Evolutionary conservation across 2,888 invertebrate species (phyloP).

Genomic region (Cerastoderma edule): DNA sequence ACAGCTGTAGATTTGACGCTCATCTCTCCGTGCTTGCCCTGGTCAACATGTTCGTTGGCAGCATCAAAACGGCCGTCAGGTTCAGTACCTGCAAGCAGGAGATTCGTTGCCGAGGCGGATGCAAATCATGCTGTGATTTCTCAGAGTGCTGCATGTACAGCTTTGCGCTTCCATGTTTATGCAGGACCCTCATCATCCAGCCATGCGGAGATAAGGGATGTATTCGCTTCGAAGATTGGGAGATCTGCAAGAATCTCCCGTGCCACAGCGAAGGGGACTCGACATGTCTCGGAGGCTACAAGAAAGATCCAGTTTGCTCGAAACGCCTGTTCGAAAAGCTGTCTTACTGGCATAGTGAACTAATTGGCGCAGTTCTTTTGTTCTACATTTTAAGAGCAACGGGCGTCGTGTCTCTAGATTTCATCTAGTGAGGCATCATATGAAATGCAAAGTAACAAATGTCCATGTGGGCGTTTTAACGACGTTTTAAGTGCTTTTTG

Average conservation of each 20-base stretch:
- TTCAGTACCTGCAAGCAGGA: neutral
- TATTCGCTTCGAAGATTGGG: neutral
- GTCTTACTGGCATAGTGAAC: neutral
- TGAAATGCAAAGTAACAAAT: too few species aligned
- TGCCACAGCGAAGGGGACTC: neutral
- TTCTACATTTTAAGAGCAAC: neutral
- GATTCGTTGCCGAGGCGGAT: neutral
- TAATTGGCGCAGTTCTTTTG: neutral
- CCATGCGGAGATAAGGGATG: neutral
- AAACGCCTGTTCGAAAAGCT: neutral
- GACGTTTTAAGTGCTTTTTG: too few species aligned
- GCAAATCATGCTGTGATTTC: neutral
- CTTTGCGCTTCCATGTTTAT: neutral
- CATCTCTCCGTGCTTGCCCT: neutral
- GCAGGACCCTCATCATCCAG: neutral
- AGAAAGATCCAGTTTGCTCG: neutral
- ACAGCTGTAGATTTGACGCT: neutral
- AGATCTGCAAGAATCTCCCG: too few species aligned
- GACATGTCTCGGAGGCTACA: neutral
- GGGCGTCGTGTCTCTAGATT: too few species aligned
- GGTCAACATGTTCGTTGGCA: constrained; percentile 9
- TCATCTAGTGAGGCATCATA: too few species aligned
- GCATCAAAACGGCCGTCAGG: neutral
- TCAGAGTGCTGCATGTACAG: neutral
- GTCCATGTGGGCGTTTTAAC: too few species aligned